Percentiles rank a stretch among this genome's conserved stretches.
These are phyloP conservation scores for Ostrea edulis DNA, from an alignment of 1,140 invertebrate genomes.

Conservation along the genomic window DNA sequence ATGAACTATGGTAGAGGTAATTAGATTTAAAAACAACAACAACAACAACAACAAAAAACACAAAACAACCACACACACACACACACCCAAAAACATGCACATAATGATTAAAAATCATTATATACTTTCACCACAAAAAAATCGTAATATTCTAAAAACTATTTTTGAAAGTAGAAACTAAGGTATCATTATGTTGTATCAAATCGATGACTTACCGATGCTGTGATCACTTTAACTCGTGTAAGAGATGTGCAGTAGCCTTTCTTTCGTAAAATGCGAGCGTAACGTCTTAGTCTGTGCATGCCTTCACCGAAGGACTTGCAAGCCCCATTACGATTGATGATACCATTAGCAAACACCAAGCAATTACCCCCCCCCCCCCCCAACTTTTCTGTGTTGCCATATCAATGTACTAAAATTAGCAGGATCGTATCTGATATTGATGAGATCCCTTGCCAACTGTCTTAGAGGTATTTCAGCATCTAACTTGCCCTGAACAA, in stretches of 20 bases:
- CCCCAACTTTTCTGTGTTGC: conserved; percentile 42
- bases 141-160: no score
- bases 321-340: conserved; percentile 44
- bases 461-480: neutral
- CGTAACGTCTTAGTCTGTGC: conserved; percentile 41
- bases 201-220: conserved; percentile 36
- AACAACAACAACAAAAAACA: no score
- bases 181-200: no score
- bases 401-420: conserved; percentile 44
- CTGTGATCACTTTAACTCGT: conserved; percentile 42
- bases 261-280: conserved; percentile 40
- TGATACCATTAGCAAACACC: conserved; percentile 41
- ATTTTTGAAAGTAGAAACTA: no score
- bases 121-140: no score
- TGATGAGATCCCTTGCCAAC: neutral
- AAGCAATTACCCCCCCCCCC: no score
- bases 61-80: no score
- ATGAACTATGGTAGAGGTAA: no score
- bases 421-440: conserved; percentile 44
- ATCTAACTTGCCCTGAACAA: conserved; percentile 32
- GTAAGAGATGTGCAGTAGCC: conserved; percentile 11
- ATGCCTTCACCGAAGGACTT: conserved; percentile 22
- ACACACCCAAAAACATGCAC: no score
- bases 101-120: no score
- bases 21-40: no score